Base-by-base conservation (phyloP, 2,113 vertebrate species). In the Oncorhynchus gorbuscha region DNA sequence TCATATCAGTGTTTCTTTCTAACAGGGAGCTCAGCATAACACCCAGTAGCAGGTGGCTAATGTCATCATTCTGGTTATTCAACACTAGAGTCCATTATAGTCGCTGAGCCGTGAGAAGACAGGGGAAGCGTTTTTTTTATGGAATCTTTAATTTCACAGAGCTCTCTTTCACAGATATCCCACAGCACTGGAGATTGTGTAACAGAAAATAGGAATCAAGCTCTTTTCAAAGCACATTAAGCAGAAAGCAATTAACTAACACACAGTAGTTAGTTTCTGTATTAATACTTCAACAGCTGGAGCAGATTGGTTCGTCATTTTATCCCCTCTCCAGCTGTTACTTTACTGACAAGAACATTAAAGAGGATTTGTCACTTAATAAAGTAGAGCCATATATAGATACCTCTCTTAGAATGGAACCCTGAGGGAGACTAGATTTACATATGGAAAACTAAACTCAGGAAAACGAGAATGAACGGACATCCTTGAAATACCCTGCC, bases 241-340 rank as follows among this genome's bases (percentile, higher is more conserved):
- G 87, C 89, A 92, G 91, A 91, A 93, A 93, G 92, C 92, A 91
- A 93, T 94, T 93, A 92, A 91, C 87, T 87, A 87, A 89, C 90
- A 90, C 91, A 91, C 88, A 89, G 93, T 90, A 90, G 91, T 92
- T 93, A 91, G 92, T 93, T 93, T 91, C 91, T 92, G 87, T 91
- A 92, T 93, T 93, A 93, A 92, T 92, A 88, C 91, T 90, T 90
- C 88, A 91, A 90, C 93, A 94, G 92, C 91, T 92, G 90, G 88
- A 85, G 89, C 82, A 85, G 80, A 89, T 88, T 89, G 87, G 88
- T 91, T 89, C 83, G 84, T 89, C 88, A 78, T 92, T 93, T 93
- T 92, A 93, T 93, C 92, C 91, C 79, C 74, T 74, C 87, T 92
- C 86, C 91, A 91, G 91, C 92, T 92, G 90, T 89, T 93, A 87